phyloP scores from a whole-genome alignment of 1,140 invertebrate species.

The Rhopalosiphum maidis region DNA sequence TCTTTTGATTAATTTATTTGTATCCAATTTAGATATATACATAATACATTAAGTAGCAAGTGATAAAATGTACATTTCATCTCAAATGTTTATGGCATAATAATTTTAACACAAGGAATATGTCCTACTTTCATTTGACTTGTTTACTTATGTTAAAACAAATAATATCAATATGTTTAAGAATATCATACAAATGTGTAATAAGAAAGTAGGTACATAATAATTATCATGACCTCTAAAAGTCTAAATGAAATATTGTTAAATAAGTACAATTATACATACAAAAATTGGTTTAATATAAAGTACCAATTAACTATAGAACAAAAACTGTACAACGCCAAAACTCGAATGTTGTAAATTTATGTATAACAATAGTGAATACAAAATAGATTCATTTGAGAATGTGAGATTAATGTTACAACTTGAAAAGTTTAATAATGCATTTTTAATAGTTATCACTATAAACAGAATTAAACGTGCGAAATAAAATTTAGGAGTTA shows the following conservation, averaged over 20 bases:
- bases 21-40: background rate
- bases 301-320: background rate
- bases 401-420: background rate
- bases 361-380: background rate
- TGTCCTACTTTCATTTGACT: background rate
- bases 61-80: background rate
- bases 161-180: conserved; percentile 2
- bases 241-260: conserved; percentile 29
- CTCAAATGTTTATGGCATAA: background rate
- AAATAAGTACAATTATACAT: background rate
- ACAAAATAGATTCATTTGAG: no score
- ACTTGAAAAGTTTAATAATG: background rate
- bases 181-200: background rate
- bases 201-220: background rate
- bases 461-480: background rate
- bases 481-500: background rate
- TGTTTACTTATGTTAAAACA: background rate
- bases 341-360: background rate
- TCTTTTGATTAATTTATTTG: no score
- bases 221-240: conserved; percentile 41
- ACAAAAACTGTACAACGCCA: background rate
- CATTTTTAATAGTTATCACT: background rate
- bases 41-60: background rate
- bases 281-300: background rate
- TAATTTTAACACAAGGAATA: background rate